These are phyloP conservation scores for Apis dorsata DNA, from an alignment of 1,140 invertebrate species.

Conservation along the genomic window DNA sequence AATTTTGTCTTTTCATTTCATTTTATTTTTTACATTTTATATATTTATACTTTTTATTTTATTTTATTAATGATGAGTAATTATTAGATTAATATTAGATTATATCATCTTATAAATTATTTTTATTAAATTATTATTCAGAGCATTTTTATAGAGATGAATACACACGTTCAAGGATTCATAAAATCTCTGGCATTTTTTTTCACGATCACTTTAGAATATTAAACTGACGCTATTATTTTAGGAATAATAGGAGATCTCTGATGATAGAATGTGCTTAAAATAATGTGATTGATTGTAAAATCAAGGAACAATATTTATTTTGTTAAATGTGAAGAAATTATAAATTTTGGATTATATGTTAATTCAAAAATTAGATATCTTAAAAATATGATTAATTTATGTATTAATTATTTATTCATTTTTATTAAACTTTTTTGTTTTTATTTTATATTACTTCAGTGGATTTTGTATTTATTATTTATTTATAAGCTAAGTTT, in stretches of 20 bases:
- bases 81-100: no score
- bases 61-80: no score
- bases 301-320: background rate
- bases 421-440: background rate
- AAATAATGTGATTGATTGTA: background rate
- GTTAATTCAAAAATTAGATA: background rate
- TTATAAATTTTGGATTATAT: background rate
- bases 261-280: background rate
- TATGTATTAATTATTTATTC: background rate
- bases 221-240: conserved; percentile 3
- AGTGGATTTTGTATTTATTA: no score
- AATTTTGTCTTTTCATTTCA: no score
- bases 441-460: background rate
- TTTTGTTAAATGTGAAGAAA: no score
- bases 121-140: no score
- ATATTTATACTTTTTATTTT: no score
- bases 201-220: background rate
- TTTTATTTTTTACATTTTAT: no score
- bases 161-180: background rate
- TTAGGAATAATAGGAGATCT: background rate
- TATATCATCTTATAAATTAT: no score
- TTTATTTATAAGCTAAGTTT: no score
- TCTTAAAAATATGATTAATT: background rate
- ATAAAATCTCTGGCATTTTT: background rate
- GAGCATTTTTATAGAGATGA: background rate